These are phyloP conservation scores for Ricordea florida DNA, from an alignment of 92 coral and sea anemone species.

Conservation along the genomic window DNA sequence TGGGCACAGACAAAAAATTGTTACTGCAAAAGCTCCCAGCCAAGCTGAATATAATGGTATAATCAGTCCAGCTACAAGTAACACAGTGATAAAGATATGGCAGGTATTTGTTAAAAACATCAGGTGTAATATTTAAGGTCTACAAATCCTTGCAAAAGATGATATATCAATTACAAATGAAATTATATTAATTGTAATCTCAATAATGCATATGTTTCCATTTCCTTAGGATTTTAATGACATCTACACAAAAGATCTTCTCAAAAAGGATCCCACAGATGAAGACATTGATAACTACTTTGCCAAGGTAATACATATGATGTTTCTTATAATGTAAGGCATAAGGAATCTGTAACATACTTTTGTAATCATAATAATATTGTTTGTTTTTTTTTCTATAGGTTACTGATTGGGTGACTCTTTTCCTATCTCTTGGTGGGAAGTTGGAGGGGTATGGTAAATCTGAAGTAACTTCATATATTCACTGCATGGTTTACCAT, in stretches of 20 bases:
- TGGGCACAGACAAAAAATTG: slow-evolving; percentile 64
- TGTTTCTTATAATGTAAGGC: not conserved
- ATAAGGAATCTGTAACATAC: not conserved
- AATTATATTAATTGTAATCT: not conserved
- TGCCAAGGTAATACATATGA: slow-evolving; percentile 49
- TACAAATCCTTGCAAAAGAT: not conserved
- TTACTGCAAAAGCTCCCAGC: slow-evolving; percentile 57
- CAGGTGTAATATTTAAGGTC: not conserved
- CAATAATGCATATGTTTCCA: too few relatives aligned
- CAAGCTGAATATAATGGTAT: slow-evolving; percentile 55
- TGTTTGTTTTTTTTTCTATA: not conserved
- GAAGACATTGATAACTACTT: slow-evolving; percentile 44
- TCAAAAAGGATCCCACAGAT: slow-evolving; percentile 58
- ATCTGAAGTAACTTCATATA: slow-evolving; percentile 44
- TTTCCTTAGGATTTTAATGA: slow-evolving; percentile 38
- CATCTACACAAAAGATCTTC: slow-evolving; percentile 35
- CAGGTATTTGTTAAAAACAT: slow-evolving; percentile 33
- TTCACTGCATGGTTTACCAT: slow-evolving; percentile 60
- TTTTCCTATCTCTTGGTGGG: slow-evolving; percentile 40
- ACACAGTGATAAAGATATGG: slow-evolving; percentile 61
- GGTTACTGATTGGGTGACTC: slow-evolving; percentile 54
- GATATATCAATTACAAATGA: not conserved
- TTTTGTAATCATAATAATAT: not conserved
- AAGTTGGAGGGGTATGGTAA: slow-evolving; percentile 43
- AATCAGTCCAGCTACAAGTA: slow-evolving; percentile 50